phyloP scores from a whole-genome alignment of 2,113 vertebrate genomes.

The Cheirogaleus medius region DNA sequence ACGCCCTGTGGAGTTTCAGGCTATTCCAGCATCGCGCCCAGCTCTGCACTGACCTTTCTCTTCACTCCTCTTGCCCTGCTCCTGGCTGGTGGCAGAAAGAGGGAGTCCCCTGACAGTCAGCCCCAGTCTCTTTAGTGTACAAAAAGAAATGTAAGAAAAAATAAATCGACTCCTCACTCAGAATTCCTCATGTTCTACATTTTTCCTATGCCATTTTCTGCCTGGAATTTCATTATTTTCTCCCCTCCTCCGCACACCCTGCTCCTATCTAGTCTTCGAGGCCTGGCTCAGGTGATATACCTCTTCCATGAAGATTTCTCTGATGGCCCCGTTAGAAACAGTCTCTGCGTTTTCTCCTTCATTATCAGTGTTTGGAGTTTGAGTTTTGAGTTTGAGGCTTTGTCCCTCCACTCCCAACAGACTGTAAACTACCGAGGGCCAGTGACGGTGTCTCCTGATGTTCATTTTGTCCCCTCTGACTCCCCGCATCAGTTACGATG shows the following conservation, averaged over 20 bases:
- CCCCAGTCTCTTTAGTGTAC: background rate
- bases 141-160: background rate
- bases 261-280: background rate
- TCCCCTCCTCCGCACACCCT: rapidly evolving
- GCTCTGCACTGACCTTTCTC: background rate
- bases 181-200: background rate
- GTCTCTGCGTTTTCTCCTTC: background rate
- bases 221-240: background rate
- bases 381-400: background rate
- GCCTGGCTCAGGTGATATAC: background rate
- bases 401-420: background rate
- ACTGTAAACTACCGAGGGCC: background rate
- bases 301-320: background rate
- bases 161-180: background rate
- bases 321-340: rapidly evolving
- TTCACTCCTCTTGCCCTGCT: background rate
- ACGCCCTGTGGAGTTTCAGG: background rate
- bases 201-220: background rate
- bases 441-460: background rate
- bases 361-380: background rate
- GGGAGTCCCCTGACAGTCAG: background rate
- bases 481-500: background rate
- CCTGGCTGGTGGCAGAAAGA: background rate
- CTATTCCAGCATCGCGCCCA: background rate
- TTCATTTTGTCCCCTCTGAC: background rate